Conservation (phyloP, 1,140 invertebrate species). For the Drosophila fuyamai region DNA sequence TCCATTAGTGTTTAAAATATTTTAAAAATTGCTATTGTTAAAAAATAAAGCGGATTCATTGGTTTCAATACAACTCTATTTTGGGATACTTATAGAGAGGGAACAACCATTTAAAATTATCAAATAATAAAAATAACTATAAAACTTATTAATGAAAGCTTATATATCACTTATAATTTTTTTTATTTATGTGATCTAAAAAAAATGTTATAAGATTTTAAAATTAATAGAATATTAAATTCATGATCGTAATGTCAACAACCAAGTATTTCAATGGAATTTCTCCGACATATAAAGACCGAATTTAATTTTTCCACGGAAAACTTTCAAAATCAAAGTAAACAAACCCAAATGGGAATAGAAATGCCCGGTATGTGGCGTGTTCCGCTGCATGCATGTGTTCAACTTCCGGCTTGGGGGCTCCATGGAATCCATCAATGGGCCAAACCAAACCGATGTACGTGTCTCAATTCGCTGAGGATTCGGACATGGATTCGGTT, state of each 20-base stretch:
- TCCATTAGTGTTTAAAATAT: not conserved
- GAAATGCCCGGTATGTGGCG: slow-evolving; percentile 17
- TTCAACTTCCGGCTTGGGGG: slow-evolving; percentile 26
- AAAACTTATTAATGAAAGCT: too few relatives aligned
- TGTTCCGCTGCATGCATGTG: slow-evolving; percentile 41
- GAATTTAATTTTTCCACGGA: not conserved
- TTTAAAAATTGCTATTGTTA: not conserved
- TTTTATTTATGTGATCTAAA: too few relatives aligned
- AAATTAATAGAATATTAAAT: too few relatives aligned
- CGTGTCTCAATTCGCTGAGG: slow-evolving; percentile 16
- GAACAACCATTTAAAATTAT: too few relatives aligned
- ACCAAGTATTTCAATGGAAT: not conserved
- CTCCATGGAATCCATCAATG: slow-evolving; percentile 39
- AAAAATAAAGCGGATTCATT: not conserved
- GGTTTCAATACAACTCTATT: not conserved
- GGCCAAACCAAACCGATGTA: slow-evolving; percentile 19
- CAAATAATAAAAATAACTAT: too few relatives aligned
- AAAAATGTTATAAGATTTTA: too few relatives aligned
- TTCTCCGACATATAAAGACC: not conserved
- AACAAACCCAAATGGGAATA: slow-evolving; percentile 19
- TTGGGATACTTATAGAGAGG: not conserved
- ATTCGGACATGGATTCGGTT: slow-evolving; percentile 12
- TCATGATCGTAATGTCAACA: too few relatives aligned
- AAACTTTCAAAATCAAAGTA: slow-evolving; percentile 15
- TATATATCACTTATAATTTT: too few relatives aligned